phyloP scores from a whole-genome alignment of 2,113 vertebrate species.

The Ptychochromis oligacanthus region DNA sequence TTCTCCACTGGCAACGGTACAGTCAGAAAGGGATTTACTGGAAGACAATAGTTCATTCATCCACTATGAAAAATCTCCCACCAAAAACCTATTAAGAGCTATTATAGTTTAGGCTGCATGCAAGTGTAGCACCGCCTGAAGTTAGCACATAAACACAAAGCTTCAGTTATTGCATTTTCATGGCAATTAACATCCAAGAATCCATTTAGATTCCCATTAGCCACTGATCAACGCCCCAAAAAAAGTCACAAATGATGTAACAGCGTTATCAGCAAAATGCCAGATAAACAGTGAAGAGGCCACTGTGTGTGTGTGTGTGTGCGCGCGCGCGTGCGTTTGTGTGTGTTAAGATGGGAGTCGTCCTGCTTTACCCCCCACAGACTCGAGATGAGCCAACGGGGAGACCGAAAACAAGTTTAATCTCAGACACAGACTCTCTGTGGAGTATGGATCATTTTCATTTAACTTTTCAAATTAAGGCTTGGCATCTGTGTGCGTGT shows the following conservation, averaged over 20 bases:
- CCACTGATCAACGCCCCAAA: slow-evolving; percentile 36
- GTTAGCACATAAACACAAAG: slow-evolving; percentile 53
- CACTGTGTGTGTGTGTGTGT: neutral
- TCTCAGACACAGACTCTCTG: slow-evolving; percentile 32
- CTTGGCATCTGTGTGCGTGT: neutral
- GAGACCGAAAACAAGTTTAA: slow-evolving; percentile 25
- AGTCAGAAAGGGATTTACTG: slow-evolving; percentile 29
- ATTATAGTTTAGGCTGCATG: slow-evolving; percentile 45
- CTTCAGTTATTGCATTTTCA: slow-evolving; percentile 44
- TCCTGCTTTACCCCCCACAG: slow-evolving; percentile 3
- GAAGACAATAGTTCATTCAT: slow-evolving; percentile 50
- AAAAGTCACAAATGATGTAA: slow-evolving; percentile 59
- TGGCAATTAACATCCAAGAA: slow-evolving; percentile 63
- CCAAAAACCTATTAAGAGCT: slow-evolving; percentile 58
- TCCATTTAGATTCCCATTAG: slow-evolving; percentile 64
- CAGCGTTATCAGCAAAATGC: slow-evolving; percentile 38
- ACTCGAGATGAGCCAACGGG: slow-evolving; percentile 10
- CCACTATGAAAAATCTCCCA: slow-evolving; percentile 48
- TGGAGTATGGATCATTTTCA: slow-evolving; percentile 26
- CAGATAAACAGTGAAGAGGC: slow-evolving; percentile 27
- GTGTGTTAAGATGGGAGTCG: slow-evolving; percentile 3
- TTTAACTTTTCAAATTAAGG: slow-evolving; percentile 44
- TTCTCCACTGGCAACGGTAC: neutral
- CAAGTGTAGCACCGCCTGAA: slow-evolving; percentile 45
- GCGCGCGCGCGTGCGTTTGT: slow-evolving; percentile 16